These are phyloP conservation scores for Heteronetta atricapilla DNA, from an alignment of 2,113 vertebrate genomes.

Conservation along the genomic window DNA sequence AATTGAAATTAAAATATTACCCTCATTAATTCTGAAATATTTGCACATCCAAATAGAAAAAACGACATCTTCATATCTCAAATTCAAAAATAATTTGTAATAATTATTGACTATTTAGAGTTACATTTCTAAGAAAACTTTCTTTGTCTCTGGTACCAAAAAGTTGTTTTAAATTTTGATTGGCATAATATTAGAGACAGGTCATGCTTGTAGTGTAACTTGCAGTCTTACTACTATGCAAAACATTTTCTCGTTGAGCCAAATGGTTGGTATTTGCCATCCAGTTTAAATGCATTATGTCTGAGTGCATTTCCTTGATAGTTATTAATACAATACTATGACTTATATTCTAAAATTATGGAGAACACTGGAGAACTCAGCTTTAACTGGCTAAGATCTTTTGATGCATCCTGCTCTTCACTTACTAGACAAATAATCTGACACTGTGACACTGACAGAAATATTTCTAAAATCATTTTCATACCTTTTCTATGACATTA, in stretches of 20 bases:
- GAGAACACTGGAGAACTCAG: neutral
- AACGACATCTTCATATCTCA: constrained; percentile 47
- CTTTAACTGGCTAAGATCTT: neutral
- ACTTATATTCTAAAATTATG: neutral
- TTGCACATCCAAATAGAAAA: constrained; percentile 34
- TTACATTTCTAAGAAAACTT: neutral
- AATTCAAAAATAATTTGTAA: neutral
- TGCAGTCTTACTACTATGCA: neutral
- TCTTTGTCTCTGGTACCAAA: neutral
- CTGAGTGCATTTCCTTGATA: neutral
- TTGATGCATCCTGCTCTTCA: neutral
- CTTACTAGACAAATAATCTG: neutral
- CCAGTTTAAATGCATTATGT: neutral
- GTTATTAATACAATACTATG: neutral
- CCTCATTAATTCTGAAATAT: neutral
- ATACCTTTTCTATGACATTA: neutral
- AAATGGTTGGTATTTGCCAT: neutral
- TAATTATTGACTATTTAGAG: neutral
- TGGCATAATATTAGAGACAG: neutral
- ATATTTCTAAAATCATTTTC: neutral
- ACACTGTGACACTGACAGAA: neutral
- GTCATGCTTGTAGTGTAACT: neutral
- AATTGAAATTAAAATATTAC: no score
- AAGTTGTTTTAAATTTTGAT: neutral
- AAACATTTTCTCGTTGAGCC: neutral